phyloP scores from a whole-genome alignment of 1,140 invertebrate species.

The Augochlora pura region DNA sequence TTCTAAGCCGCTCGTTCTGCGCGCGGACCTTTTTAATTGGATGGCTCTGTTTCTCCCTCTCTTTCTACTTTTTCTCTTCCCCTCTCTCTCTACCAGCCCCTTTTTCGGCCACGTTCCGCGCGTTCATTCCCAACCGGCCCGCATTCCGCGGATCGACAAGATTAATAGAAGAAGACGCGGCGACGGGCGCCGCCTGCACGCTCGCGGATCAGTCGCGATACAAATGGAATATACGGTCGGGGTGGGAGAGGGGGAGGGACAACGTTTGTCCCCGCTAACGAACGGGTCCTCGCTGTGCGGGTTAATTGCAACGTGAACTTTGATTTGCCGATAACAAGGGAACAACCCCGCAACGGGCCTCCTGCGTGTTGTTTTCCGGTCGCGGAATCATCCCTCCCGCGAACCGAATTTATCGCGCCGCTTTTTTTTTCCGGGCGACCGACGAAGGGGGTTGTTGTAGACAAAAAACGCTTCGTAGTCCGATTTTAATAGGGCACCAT shows the following conservation, averaged over 20 bases:
- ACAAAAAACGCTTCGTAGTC: too few species aligned
- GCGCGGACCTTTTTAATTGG: background rate
- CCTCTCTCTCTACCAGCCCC: too few species aligned
- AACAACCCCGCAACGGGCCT: too few species aligned
- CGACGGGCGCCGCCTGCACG: too few species aligned
- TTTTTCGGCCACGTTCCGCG: too few species aligned
- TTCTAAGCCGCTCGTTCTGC: too few species aligned
- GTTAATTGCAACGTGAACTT: constrained; percentile 1
- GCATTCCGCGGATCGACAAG: background rate
- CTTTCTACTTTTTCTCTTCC: too few species aligned
- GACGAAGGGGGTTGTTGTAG: too few species aligned
- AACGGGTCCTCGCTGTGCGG: background rate
- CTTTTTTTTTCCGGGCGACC: too few species aligned
- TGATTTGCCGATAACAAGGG: background rate
- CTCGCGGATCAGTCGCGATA: background rate
- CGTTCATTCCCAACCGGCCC: background rate
- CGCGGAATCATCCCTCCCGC: background rate
- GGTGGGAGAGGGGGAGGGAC: too few species aligned
- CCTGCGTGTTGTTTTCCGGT: too few species aligned
- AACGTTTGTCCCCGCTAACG: background rate
- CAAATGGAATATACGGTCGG: background rate
- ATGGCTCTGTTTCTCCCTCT: background rate
- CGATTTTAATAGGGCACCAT: too few species aligned
- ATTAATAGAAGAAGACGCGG: background rate
- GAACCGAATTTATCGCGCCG: background rate